phyloP scores from a whole-genome alignment of 2,888 invertebrate genomes.

The Spilarctia lutea region DNA sequence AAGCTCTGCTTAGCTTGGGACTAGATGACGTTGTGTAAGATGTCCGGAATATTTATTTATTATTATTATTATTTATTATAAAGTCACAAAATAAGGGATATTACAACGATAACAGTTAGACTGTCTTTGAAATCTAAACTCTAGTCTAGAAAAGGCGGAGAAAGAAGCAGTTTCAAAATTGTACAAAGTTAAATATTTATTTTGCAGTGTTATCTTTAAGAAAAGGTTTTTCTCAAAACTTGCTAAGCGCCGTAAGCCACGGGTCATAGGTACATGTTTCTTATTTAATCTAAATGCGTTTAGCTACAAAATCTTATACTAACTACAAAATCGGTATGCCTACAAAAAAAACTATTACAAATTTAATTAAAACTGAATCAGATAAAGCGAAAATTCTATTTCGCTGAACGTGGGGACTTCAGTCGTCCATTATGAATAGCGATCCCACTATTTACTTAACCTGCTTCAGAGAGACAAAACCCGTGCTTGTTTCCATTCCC shows the following conservation, averaged over 20 bases:
- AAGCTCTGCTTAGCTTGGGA: too few species aligned
- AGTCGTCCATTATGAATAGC: constrained; percentile 69
- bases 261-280: neutral
- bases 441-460: constrained; percentile 80
- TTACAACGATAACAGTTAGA: neutral
- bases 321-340: constrained; percentile 24
- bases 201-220: neutral
- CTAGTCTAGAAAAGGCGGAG: too few species aligned
- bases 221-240: neutral
- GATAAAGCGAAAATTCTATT: constrained; percentile 71
- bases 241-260: neutral
- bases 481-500: constrained; percentile 57
- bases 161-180: neutral
- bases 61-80: too few species aligned
- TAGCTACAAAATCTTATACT: constrained; percentile 9
- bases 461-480: constrained; percentile 74
- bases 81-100: neutral
- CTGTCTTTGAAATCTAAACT: neutral
- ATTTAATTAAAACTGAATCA: constrained; percentile 76
- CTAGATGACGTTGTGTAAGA: too few species aligned
- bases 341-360: constrained; percentile 49
- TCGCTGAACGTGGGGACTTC: constrained; percentile 66
- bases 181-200: neutral
- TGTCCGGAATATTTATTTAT: too few species aligned
- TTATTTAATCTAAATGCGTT: neutral